These are phyloP conservation scores for Apodemus speciosus DNA, from an alignment of 2,113 vertebrate species.

Conservation along the genomic window DNA sequence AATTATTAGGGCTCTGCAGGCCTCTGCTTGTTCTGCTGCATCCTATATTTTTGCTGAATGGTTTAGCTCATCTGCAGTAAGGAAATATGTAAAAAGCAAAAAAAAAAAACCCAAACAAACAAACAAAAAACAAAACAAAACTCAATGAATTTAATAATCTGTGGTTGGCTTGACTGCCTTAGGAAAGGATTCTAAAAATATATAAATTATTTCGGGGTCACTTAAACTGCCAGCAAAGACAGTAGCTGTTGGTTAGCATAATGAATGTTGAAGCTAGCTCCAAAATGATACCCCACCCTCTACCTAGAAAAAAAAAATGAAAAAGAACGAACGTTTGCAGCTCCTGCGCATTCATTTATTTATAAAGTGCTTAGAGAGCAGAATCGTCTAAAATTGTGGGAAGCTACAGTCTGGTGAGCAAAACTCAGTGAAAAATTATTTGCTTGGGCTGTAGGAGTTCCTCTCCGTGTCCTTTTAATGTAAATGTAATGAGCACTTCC, in stretches of 20 bases:
- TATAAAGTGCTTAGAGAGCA: slow-evolving; percentile 70
- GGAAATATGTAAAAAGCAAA: slow-evolving; percentile 68
- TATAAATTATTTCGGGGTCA: slow-evolving; percentile 72
- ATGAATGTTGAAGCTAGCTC: slow-evolving; percentile 60
- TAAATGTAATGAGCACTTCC: neutral
- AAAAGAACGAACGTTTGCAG: slow-evolving; percentile 50
- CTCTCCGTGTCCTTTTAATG: slow-evolving; percentile 5
- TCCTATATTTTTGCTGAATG: slow-evolving; percentile 67
- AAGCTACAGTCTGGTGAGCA: slow-evolving; percentile 53
- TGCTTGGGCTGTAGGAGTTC: neutral
- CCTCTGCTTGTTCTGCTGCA: slow-evolving; percentile 62
- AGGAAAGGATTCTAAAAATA: slow-evolving; percentile 74
- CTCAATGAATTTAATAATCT: slow-evolving; percentile 74
- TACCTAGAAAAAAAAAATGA: slow-evolving; percentile 25
- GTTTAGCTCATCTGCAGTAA: slow-evolving; percentile 71
- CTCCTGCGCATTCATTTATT: slow-evolving; percentile 58
- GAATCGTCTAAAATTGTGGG: slow-evolving; percentile 56
- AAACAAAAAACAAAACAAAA: slow-evolving; percentile 22
- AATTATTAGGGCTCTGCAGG: slow-evolving; percentile 64
- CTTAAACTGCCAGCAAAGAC: slow-evolving; percentile 69
- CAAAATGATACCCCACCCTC: slow-evolving; percentile 8
- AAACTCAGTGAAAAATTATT: slow-evolving; percentile 51
- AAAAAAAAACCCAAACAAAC: slow-evolving; percentile 57
- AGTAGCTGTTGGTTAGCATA: slow-evolving; percentile 60
- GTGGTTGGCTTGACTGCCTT: slow-evolving; percentile 59